A percentile compares a stretch with the other conserved stretches of the same genome.
Conservation (phyloP, 2,888 invertebrate species). For the Nomada fabriciana region DNA sequence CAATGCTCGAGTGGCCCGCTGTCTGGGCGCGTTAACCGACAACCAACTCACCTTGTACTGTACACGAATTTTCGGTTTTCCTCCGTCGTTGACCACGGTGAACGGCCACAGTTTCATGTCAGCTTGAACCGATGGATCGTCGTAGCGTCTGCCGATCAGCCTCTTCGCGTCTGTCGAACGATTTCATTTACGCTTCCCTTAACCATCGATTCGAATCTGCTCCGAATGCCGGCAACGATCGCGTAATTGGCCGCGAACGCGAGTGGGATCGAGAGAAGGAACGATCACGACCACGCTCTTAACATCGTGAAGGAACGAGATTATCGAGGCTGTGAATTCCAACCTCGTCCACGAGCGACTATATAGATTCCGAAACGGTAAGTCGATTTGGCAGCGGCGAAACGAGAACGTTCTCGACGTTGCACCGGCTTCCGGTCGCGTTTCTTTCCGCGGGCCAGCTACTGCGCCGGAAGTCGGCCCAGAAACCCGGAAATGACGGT, state of each 20-base stretch:
- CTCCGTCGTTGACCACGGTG: slow-evolving; percentile 88
- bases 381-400: slow-evolving; percentile 69
- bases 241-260: slow-evolving; percentile 45
- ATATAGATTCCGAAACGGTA: slow-evolving; percentile 55
- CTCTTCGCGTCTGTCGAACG: slow-evolving; percentile 78
- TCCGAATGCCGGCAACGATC: slow-evolving; percentile 29
- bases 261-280: slow-evolving; percentile 6
- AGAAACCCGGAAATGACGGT: slow-evolving; percentile 50
- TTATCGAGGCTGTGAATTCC: slow-evolving; percentile 42
- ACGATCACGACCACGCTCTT: slow-evolving; percentile 17
- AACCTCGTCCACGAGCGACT: slow-evolving; percentile 29
- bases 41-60: slow-evolving; percentile 57
- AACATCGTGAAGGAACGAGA: slow-evolving; percentile 30
- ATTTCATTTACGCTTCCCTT: slow-evolving; percentile 41
- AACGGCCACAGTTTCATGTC: slow-evolving; percentile 96
- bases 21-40: slow-evolving; percentile 12
- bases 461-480: slow-evolving; percentile 44
- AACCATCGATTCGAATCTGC: slow-evolving; percentile 5
- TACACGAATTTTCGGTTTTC: slow-evolving; percentile 91
- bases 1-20: neutral
- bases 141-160: slow-evolving; percentile 92
- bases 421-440: slow-evolving; percentile 51
- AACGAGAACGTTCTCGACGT: slow-evolving; percentile 63
- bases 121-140: slow-evolving; percentile 91
- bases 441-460: slow-evolving; percentile 50